A percentile compares a stretch with the other conserved stretches of the same genome.
Evolutionary conservation across 2,888 invertebrate genomes (phyloP).

Genomic region (Candidula unifasciata): DNA sequence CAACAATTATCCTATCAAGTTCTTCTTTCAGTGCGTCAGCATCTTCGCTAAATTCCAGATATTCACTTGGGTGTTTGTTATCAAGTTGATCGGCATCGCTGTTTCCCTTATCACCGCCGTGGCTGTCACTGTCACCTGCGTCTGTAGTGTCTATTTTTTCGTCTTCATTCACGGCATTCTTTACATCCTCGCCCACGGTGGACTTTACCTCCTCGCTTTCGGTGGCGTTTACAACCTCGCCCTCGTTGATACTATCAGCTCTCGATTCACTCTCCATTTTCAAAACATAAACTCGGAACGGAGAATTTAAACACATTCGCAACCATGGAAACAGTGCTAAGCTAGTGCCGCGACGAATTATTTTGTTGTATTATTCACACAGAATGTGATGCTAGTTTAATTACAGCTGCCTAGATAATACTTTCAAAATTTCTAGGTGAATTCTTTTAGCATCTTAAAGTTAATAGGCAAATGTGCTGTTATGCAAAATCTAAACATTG

Average conservation of each 20-base stretch:
- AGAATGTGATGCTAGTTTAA: too few species aligned
- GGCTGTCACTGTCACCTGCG: not conserved
- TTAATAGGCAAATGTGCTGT: too few species aligned
- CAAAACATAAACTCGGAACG: constrained; percentile 54
- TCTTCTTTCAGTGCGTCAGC: constrained; percentile 71
- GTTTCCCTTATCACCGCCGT: constrained; percentile 1
- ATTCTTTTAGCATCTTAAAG: too few species aligned
- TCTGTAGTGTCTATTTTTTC: constrained; percentile 17
- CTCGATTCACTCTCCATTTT: constrained; percentile 50
- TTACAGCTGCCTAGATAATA: too few species aligned
- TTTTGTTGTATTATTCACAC: too few species aligned
- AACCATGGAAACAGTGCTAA: constrained; percentile 60
- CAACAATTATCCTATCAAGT: constrained; percentile 72
- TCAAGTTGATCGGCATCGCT: constrained; percentile 37
- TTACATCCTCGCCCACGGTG: constrained; percentile 47
- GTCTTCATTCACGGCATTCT: constrained; percentile 35
- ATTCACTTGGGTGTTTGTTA: constrained; percentile 34
- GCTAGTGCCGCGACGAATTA: not conserved
- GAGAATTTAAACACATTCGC: constrained; percentile 60
- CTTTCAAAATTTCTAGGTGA: too few species aligned
- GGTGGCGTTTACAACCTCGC: constrained; percentile 50
- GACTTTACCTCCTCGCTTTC: too few species aligned
- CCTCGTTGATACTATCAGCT: constrained; percentile 28
- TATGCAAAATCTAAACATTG: too few species aligned
- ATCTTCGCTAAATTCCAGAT: constrained; percentile 52